Evolutionary conservation across 1,140 invertebrate species (phyloP).

Genomic region (Tetramorium simillimum): DNA sequence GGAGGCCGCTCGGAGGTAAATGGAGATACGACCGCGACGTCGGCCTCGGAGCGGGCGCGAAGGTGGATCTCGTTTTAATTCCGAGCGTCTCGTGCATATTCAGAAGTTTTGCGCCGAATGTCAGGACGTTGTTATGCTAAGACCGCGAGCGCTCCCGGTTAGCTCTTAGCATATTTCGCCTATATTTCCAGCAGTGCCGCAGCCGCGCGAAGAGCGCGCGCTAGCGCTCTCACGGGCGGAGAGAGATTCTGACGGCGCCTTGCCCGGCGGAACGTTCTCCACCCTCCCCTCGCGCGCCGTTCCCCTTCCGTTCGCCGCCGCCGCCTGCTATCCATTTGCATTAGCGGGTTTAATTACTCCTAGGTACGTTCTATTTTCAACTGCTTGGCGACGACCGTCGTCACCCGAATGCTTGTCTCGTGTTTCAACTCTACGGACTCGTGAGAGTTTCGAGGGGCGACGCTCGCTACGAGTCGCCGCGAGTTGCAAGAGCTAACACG

Average conservation of each 20-base stretch:
- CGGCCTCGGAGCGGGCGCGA: constrained; percentile 14
- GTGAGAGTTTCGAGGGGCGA: constrained; percentile 30
- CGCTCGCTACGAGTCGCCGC: not conserved
- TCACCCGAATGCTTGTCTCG: constrained; percentile 47
- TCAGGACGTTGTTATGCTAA: constrained; percentile 80
- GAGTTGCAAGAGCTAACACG: constrained; percentile 17
- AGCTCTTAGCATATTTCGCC: constrained; percentile 79
- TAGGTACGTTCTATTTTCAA: constrained; percentile 61
- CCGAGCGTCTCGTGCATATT: constrained; percentile 76
- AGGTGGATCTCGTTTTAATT: constrained; percentile 70
- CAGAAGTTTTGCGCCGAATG: constrained; percentile 78
- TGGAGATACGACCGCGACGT: constrained; percentile 11
- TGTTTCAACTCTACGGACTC: constrained; percentile 49
- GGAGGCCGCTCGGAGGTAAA: not conserved
- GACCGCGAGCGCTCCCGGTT: constrained; percentile 70
- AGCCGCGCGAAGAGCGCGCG: constrained; percentile 52
- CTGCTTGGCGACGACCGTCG: constrained; percentile 45
- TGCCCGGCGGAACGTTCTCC: not conserved
- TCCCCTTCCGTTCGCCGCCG: not conserved
- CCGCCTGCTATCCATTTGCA: constrained; percentile 65
- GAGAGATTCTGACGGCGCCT: constrained; percentile 7
- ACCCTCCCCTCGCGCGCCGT: not conserved
- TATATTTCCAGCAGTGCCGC: constrained; percentile 74
- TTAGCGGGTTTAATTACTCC: constrained; percentile 73
- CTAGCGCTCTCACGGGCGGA: not conserved